Base-by-base conservation (phyloP, 2,888 invertebrate genomes). In the Eurytoma californica region DNA sequence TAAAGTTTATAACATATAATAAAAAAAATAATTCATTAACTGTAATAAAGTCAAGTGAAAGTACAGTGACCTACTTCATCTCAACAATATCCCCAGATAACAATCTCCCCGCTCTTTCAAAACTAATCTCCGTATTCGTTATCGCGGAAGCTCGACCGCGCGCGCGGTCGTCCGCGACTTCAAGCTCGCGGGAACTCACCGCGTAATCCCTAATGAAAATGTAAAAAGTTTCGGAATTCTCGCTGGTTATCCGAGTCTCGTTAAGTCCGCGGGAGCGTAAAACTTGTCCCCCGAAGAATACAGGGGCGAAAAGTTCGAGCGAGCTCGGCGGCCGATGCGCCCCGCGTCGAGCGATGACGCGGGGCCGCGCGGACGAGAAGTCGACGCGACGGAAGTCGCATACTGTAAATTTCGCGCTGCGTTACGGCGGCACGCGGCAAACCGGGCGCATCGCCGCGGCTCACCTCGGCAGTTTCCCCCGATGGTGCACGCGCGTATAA, bases 181-280 rank as follows among this genome's bases (percentile, higher is more conserved):
- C 39, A 39, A 39, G 39, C 39, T 7, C 7, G 24, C 63, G n/a
- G 12, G 39, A 63, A n/a, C 63, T 39, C 39, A n/a, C 39, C 18
- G n/a, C 57, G 28, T 70, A 51, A 70, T 70, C 61, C 24, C 61
- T 72, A 72, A 61, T 61, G 61, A 72, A 72, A 72, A 72, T 61
- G 61, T 18, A 72, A 72, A 72, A 72, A 72, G 28, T 72, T 72
- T n/a, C 18, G 39, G 39, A 9, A 39, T 39, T 9, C 39, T 39
- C 39, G 51, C 49, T 51, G 24, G 18, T 49, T 72, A 28, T 72
- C 60, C 2, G 24, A 4, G 24, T 24, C 70, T 30, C 28, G 16
- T 18, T 58, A 49, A 72, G 24, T 49, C 49, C 24, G 14, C n/a
- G 4, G n/a, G n/a, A 39, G 39, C 39, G 1, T 12, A 68, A 75